These are phyloP conservation scores for Carposina sasakii DNA, from an alignment of 1,140 invertebrate genomes.

Conservation along the genomic window DNA sequence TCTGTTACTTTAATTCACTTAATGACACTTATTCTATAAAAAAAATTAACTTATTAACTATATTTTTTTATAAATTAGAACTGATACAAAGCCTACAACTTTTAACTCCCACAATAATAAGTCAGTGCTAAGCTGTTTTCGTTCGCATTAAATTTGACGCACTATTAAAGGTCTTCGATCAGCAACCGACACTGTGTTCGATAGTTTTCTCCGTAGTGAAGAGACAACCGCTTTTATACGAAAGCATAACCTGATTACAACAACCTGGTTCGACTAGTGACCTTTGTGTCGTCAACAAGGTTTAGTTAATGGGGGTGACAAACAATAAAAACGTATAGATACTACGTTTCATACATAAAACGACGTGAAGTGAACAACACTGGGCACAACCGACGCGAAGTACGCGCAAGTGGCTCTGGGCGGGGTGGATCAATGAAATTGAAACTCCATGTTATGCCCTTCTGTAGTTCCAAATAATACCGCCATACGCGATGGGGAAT, in stretches of 20 bases:
- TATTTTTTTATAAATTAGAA: too few relatives aligned
- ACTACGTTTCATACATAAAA: slow-evolving; percentile 61
- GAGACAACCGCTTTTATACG: slow-evolving; percentile 9
- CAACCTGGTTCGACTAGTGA: slow-evolving; percentile 20
- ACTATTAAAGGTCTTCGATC: slow-evolving; percentile 12
- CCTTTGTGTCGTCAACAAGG: slow-evolving; percentile 34
- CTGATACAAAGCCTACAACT: too few relatives aligned
- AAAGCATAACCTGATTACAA: slow-evolving; percentile 22
- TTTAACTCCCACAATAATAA: slow-evolving; percentile 21
- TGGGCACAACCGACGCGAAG: slow-evolving; percentile 37
- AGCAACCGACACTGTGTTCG: slow-evolving; percentile 14
- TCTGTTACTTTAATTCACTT: too few relatives aligned
- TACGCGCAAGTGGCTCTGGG: slow-evolving; percentile 36
- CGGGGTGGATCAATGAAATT: slow-evolving; percentile 51
- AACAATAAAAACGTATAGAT: slow-evolving; percentile 61
- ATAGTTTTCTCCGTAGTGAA: too few relatives aligned
- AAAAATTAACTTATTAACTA: too few relatives aligned
- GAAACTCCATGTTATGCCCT: slow-evolving; percentile 15
- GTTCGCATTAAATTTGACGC: slow-evolving; percentile 17
- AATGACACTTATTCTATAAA: too few relatives aligned
- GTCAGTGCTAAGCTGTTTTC: too few relatives aligned
- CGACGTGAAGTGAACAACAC: slow-evolving; percentile 52
- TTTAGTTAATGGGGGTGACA: slow-evolving; percentile 50
- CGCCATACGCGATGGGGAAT: slow-evolving; percentile 24
- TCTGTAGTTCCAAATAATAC: slow-evolving; percentile 30